phyloP scores from a whole-genome alignment of 2,888 invertebrate species.

The Calameuta idolon region DNA sequence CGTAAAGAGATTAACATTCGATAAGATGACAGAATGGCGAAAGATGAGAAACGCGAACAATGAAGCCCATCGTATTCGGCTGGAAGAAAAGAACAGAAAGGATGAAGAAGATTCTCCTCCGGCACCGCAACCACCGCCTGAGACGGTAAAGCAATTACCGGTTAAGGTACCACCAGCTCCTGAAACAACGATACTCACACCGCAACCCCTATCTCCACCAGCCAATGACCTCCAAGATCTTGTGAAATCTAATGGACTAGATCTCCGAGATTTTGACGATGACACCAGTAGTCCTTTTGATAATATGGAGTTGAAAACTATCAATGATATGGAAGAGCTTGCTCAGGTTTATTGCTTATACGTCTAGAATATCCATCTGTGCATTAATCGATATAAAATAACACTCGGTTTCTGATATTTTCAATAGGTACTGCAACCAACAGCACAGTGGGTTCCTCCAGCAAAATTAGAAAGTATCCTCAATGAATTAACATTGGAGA shows the following conservation, averaged over 20 bases:
- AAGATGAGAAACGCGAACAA: constrained; percentile 74
- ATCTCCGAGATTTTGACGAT: constrained; percentile 86
- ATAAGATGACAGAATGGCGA: constrained; percentile 76
- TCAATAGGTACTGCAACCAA: constrained; percentile 55
- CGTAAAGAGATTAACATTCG: constrained; percentile 13
- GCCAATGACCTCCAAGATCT: constrained; percentile 54
- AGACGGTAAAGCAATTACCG: constrained; percentile 56
- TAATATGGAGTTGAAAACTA: constrained; percentile 90
- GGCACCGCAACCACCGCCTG: constrained; percentile 71
- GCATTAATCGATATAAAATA: neutral
- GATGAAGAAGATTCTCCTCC: constrained; percentile 68
- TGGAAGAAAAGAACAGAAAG: constrained; percentile 73
- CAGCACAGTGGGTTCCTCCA: constrained; percentile 55
- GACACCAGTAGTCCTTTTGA: constrained; percentile 95
- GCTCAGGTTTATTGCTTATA: constrained; percentile 74
- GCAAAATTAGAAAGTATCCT: constrained; percentile 51
- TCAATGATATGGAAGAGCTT: constrained; percentile 91
- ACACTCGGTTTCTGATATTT: neutral
- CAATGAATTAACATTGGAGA: constrained; percentile 48
- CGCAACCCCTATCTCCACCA: constrained; percentile 57
- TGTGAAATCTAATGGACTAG: constrained; percentile 54
- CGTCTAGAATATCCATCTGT: constrained; percentile 28
- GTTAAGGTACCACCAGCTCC: constrained; percentile 62
- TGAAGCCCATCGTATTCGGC: constrained; percentile 73
- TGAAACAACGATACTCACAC: constrained; percentile 66